Percentiles rank a stretch among this genome's conserved stretches.
Conservation (phyloP, 2,113 vertebrate genomes). For the Notothenia coriiceps region DNA sequence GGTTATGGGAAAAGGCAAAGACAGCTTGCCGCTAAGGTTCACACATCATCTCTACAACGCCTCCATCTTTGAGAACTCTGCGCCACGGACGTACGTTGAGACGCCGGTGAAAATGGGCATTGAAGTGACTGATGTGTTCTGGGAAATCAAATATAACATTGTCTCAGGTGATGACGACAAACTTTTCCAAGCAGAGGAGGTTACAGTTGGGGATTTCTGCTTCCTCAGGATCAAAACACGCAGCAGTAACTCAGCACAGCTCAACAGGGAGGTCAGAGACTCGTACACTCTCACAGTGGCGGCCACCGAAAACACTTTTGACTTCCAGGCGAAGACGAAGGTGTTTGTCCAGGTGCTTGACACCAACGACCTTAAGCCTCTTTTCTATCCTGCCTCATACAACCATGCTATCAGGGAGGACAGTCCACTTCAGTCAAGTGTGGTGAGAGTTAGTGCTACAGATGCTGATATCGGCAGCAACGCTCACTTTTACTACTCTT, state of each 20-base stretch:
- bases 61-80: constrained; percentile 94
- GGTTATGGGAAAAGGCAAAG: constrained; percentile 81
- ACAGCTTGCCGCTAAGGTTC: constrained; percentile 86
- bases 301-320: constrained; percentile 87
- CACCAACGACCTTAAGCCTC: constrained; percentile 95
- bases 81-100: constrained; percentile 92
- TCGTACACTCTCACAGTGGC: constrained; percentile 90
- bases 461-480: constrained; percentile 95
- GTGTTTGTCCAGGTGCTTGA: constrained; percentile 92
- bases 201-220: constrained; percentile 91
- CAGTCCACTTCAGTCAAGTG: constrained; percentile 84
- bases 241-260: constrained; percentile 88
- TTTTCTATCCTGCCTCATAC: constrained; percentile 96
- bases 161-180: constrained; percentile 87
- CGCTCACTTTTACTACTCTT: constrained; percentile 91
- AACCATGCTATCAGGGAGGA: constrained; percentile 89
- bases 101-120: constrained; percentile 92
- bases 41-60: constrained; percentile 93
- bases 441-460: constrained; percentile 91
- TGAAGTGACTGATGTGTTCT: constrained; percentile 81
- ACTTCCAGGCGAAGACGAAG: constrained; percentile 86
- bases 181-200: constrained; percentile 91
- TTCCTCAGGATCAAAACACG: constrained; percentile 93
- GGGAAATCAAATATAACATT: constrained; percentile 89
- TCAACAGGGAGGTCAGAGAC: constrained; percentile 94